Base-by-base conservation (phyloP, 2,797 vertebrate species). In the Aldrovandia affinis region DNA sequence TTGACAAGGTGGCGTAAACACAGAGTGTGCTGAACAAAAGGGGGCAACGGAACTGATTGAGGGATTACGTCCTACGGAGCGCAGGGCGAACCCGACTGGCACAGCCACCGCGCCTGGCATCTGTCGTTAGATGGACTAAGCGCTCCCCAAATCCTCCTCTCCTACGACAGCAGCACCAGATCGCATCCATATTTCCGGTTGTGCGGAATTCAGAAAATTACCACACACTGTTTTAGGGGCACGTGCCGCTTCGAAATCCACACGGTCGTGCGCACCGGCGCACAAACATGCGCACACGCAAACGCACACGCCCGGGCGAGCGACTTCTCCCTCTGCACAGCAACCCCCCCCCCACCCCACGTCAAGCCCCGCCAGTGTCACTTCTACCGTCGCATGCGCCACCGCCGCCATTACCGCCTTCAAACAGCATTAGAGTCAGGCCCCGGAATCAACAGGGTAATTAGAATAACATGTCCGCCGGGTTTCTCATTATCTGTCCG, bases 401-500 rank as follows among this genome's bases (percentile, higher is more conserved):
- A 88, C 87, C 80, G 80, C 83, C 82, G 81, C 83, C 82, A 88
- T 89, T 88, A 87, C 88, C 89, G 85, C 88, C 86, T 92, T 93
- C 93, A 93, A 92, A 91, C 90, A 88, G 87, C 87, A 92, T 94
- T 92, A 92, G 86, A 91, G 84, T 85, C 82, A 83, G 68, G 84
- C 81, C 30, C n/a, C 15, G 25, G 85, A 86, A 90, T 90, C 89
- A 85, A 87, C 88, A 86, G 88, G 89, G 91, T 92, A 90, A 92
- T 93, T 93, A 92, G 87, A 92, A 92, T 91, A 93, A 92, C 92
- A 92, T 89, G 90, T 93, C 85, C 86, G 87, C 87, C 84, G 87
- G 90, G 89, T 91, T 90, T 88, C 92, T 93, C 92, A 94, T 93
- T 93, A 93, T 89, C 86, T 88, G 86, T 93, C 90, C 89, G 91